Base-by-base conservation (phyloP, 2,797 vertebrate species). In the Anolis apletophallus region DNA sequence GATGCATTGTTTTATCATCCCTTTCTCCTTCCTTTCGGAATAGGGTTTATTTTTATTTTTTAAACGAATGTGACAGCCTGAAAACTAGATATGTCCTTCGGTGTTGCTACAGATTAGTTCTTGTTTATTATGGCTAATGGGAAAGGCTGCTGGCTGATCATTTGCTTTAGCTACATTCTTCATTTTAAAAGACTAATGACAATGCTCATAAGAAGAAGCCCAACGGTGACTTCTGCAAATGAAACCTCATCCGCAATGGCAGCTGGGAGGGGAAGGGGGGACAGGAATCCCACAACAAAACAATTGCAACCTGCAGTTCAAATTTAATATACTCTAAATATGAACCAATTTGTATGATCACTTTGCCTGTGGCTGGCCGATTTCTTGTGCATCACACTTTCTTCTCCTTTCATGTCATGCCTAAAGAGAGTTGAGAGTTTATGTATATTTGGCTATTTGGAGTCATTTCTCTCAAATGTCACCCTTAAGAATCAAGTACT, bases 81-180 rank as follows among this genome's bases (percentile, higher is more conserved):
- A 80, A 88, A 92, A 90, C 61, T 64, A 84, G 85, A 89, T n/a
- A 68, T 26, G 0, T 92, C 69, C 85, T 90, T 89, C 82, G 46
- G 64, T 88, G 82, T 46, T 88, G 85, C 87, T 93, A 68, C 90
- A 87, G 91, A 94, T 93, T 92, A 93, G 85, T 79, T 87, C 1
- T 69, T 89, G 87, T 92, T 94, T 87, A 91, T 90, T 93, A 88
- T 77, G 57, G 80, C 87, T 94, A 92, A 93, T 89, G 72, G 90
- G 80, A 89, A 90, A 90, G 83, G 87, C 77, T 93, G 75, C 84
- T 87, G 88, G 89, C 54, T 91, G 89, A 91, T 88, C 83, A 55
- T 83, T 76, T 89, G 81, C 50, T 90, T 77, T 78, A 76, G 0
- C 79, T 87, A 84, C 50, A 78, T 89, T 74, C 91, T 91, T 90